Evolutionary conservation across 2,797 vertebrate genomes (phyloP).

Genomic region (Spinus olivaceus): DNA sequence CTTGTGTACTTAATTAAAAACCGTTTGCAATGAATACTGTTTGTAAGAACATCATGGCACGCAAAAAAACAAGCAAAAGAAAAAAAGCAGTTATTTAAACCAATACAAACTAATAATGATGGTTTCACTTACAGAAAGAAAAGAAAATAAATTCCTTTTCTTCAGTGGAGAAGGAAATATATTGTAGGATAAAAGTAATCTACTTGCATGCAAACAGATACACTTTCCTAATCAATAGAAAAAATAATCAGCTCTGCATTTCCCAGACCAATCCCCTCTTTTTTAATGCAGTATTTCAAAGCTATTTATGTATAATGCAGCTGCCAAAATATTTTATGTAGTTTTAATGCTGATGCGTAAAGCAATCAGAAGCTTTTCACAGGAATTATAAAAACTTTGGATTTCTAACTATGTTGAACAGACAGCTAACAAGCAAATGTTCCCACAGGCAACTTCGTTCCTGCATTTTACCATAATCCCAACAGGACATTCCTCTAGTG

Average conservation of each 20-base stretch:
- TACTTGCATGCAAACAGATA: neutral
- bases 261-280: neutral
- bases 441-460: neutral
- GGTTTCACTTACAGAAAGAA: neutral
- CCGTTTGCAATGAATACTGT: neutral
- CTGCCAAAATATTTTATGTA: conserved; percentile 23
- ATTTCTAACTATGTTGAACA: neutral
- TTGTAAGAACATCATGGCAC: neutral
- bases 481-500: neutral
- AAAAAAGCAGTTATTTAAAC: conserved; percentile 15
- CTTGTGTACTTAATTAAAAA: neutral
- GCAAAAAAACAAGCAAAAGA: neutral
- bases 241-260: neutral
- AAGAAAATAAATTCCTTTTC: neutral
- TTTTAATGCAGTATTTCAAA: conserved; percentile 13
- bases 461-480: neutral
- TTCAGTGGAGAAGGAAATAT: neutral
- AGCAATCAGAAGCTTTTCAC: conserved; percentile 1
- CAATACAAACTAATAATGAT: neutral
- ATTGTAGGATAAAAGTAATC: neutral
- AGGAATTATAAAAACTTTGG: conserved; percentile 16
- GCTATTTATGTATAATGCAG: neutral
- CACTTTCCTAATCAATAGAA: conserved; percentile 13
- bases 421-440: neutral
- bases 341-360: neutral